Conservation (phyloP, 1,140 invertebrate species). For the Zophobas morio region DNA sequence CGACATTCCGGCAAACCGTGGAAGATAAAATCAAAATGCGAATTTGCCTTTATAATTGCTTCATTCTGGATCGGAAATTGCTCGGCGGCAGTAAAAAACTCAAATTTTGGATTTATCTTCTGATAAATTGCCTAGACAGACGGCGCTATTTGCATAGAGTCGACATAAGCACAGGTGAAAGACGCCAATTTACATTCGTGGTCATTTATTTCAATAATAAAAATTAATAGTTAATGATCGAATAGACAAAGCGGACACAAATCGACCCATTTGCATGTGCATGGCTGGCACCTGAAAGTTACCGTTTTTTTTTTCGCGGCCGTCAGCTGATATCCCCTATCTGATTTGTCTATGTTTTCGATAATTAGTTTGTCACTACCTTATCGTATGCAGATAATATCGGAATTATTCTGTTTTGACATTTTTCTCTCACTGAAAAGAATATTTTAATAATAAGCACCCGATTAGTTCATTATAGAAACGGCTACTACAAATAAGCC, state of each 20-base stretch:
- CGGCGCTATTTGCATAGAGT: constrained; percentile 10
- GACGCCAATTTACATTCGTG: constrained; percentile 24
- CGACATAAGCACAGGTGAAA: constrained; percentile 29
- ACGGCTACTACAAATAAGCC: too few relatives aligned
- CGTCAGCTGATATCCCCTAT: too few relatives aligned
- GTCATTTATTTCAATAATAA: constrained; percentile 15
- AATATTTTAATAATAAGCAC: too few relatives aligned
- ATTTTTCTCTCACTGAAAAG: too few relatives aligned
- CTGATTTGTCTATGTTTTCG: not conserved
- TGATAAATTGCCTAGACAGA: constrained; percentile 24
- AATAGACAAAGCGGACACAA: not conserved
- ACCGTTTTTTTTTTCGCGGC: not conserved
- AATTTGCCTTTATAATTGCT: constrained; percentile 27
- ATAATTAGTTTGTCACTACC: not conserved
- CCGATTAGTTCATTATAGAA: too few relatives aligned
- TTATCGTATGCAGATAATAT: too few relatives aligned
- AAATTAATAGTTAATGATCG: constrained; percentile 2
- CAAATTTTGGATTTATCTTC: not conserved
- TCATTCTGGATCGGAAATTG: not conserved
- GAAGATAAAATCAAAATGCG: constrained; percentile 26
- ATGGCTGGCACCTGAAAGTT: not conserved
- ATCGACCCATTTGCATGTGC: not conserved
- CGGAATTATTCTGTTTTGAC: too few relatives aligned
- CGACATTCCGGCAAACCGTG: constrained; percentile 29
- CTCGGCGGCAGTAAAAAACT: not conserved